Evolutionary conservation across 2,888 invertebrate genomes (phyloP).

Genomic region (Schizotus pectinicornis): DNA sequence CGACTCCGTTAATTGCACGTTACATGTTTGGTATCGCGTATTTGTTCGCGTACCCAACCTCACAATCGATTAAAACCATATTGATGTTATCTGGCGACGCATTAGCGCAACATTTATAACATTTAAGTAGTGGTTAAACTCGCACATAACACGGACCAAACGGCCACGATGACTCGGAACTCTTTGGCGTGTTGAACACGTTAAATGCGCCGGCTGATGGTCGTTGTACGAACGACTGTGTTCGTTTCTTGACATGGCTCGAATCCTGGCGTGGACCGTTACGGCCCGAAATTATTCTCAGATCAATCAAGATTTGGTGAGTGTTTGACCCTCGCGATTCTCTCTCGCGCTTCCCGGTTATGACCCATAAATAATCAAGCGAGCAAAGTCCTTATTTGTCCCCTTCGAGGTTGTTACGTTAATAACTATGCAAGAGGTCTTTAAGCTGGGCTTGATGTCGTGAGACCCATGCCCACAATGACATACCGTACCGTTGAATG

Average conservation of each 20-base stretch:
- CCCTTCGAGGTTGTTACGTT: too few relatives aligned
- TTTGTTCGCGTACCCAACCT: conserved; percentile 14
- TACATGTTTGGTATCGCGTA: conserved; percentile 25
- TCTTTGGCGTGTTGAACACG: conserved; percentile 37
- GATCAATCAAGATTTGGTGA: conserved; percentile 40
- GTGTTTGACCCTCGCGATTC: conserved; percentile 15
- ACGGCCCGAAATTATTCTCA: conserved; percentile 32
- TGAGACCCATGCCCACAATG: conserved; percentile 34
- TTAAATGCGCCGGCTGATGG: too few relatives aligned
- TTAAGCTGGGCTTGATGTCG: conserved; percentile 30
- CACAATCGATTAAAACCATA: conserved; percentile 34
- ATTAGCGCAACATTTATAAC: conserved; percentile 34
- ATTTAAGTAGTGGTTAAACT: conserved; percentile 40
- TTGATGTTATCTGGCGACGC: conserved; percentile 43
- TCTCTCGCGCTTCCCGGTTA: too few relatives aligned
- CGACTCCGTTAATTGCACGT: neutral
- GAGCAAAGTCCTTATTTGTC: too few relatives aligned
- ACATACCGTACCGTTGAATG: conserved; percentile 25
- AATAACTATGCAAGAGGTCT: too few relatives aligned
- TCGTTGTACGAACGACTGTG: conserved; percentile 44
- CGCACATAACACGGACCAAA: conserved; percentile 17
- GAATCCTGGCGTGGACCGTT: conserved; percentile 43
- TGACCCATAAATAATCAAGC: too few relatives aligned
- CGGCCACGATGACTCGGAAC: conserved; percentile 40
- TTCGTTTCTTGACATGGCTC: conserved; percentile 41